A percentile compares a stretch with the other conserved stretches of the same genome.
These are phyloP conservation scores for Danio choprae DNA, from an alignment of 2,797 vertebrate species.

Conservation along the genomic window DNA sequence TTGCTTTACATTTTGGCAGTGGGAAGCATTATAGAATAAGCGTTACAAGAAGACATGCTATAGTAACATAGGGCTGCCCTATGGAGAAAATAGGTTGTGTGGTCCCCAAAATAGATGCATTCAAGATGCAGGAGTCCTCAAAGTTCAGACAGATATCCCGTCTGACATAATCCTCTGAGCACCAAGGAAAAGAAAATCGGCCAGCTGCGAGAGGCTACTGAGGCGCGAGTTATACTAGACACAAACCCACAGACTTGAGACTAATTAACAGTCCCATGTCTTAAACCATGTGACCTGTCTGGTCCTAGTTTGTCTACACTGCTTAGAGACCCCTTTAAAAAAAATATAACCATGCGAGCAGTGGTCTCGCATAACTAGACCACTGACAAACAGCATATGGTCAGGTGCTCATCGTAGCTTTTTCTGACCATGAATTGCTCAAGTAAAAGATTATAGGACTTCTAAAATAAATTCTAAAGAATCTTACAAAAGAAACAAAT, in stretches of 20 bases:
- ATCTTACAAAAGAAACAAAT: neutral
- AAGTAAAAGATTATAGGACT: too few relatives aligned
- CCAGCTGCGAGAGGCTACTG: slow-evolving; percentile 30
- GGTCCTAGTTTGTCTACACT: slow-evolving; percentile 57
- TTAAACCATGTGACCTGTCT: slow-evolving; percentile 54
- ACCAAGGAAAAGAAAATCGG: neutral
- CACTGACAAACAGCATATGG: slow-evolving; percentile 29
- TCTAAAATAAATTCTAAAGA: too few relatives aligned
- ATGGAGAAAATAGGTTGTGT: neutral
- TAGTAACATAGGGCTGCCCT: neutral
- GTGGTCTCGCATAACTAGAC: slow-evolving; percentile 29
- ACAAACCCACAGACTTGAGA: slow-evolving; percentile 46
- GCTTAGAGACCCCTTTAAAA: slow-evolving; percentile 64
- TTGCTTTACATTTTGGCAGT: too few relatives aligned
- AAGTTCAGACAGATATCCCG: neutral
- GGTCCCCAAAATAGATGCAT: slow-evolving; percentile 2
- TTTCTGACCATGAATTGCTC: neutral
- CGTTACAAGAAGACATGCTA: neutral
- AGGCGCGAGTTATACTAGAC: slow-evolving; percentile 37
- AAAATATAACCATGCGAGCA: neutral
- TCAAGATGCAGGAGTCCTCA: slow-evolving; percentile 2
- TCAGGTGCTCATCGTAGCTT: neutral
- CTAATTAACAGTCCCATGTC: slow-evolving; percentile 55
- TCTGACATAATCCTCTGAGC: slow-evolving; percentile 19
- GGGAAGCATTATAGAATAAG: neutral